phyloP scores from a whole-genome alignment of 1,140 invertebrate genomes.

The Ips nitidus region DNA sequence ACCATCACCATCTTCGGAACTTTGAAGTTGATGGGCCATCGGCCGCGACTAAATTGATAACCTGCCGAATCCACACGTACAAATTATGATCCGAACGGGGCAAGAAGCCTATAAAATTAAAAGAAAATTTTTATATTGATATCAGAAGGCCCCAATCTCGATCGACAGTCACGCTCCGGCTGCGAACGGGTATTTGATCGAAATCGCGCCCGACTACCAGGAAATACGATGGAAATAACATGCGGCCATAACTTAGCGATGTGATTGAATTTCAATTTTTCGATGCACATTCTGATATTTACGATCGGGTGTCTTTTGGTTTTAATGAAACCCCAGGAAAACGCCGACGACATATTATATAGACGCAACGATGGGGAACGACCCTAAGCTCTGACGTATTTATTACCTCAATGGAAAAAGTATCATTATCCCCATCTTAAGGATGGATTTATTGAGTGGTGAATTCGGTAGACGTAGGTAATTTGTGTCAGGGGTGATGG shows the following conservation, averaged over 20 bases:
- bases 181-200: slow-evolving; percentile 27
- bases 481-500: too few species aligned
- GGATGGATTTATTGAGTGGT: too few species aligned
- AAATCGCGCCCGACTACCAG: slow-evolving; percentile 31
- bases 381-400: too few species aligned
- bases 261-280: slow-evolving; percentile 36
- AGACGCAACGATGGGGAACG: too few species aligned
- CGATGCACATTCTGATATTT: slow-evolving; percentile 12
- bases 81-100: slow-evolving; percentile 13
- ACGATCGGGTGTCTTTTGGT: slow-evolving; percentile 22
- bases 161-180: slow-evolving; percentile 25
- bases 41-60: not conserved
- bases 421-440: too few species aligned
- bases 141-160: slow-evolving; percentile 17
- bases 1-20: too few species aligned
- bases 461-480: too few species aligned
- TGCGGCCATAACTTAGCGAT: slow-evolving; percentile 22
- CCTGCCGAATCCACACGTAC: not conserved
- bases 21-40: not conserved
- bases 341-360: not conserved
- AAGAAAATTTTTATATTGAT: slow-evolving; percentile 30
- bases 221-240: slow-evolving; percentile 35
- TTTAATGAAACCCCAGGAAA: slow-evolving; percentile 13
- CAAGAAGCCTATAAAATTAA: slow-evolving; percentile 29
- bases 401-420: too few species aligned